These are phyloP conservation scores for Campylorhamphus procurvoides DNA, from an alignment of 2,113 vertebrate species.

Conservation along the genomic window DNA sequence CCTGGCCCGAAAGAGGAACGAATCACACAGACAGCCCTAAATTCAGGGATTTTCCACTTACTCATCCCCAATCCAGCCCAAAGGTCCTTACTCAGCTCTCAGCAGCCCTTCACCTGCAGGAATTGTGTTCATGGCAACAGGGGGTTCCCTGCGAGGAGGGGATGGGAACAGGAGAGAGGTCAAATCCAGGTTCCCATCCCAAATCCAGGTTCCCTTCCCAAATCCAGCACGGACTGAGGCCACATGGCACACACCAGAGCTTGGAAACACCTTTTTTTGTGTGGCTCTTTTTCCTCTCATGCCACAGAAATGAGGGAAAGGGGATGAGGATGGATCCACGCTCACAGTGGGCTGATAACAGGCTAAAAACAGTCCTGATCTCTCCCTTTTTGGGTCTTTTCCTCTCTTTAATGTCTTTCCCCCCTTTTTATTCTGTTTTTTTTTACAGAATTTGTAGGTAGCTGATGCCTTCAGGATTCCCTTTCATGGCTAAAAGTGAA, in stretches of 20 bases:
- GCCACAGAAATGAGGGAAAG: accelerated
- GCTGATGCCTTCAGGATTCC: background rate
- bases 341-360: background rate
- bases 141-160: constrained; percentile 1
- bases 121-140: background rate
- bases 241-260: background rate
- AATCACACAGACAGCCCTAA: background rate
- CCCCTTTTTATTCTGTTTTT: background rate
- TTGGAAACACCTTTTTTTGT: background rate
- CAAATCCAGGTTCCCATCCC: background rate
- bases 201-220: background rate
- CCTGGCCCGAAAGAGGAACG: background rate
- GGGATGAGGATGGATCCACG: accelerated
- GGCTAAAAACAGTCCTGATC: background rate
- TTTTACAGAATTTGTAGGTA: background rate
- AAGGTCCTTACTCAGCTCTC: constrained; percentile 23
- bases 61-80: constrained; percentile 4
- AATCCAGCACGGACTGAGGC: background rate
- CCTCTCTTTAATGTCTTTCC: background rate
- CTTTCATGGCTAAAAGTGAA: background rate
- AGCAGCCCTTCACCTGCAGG: background rate
- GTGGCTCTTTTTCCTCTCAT: background rate
- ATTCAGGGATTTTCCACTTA: constrained; percentile 53
- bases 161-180: background rate
- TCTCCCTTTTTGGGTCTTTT: background rate